Base-by-base conservation (phyloP, 2,113 vertebrate genomes). In the Sebastes schlegelii region DNA sequence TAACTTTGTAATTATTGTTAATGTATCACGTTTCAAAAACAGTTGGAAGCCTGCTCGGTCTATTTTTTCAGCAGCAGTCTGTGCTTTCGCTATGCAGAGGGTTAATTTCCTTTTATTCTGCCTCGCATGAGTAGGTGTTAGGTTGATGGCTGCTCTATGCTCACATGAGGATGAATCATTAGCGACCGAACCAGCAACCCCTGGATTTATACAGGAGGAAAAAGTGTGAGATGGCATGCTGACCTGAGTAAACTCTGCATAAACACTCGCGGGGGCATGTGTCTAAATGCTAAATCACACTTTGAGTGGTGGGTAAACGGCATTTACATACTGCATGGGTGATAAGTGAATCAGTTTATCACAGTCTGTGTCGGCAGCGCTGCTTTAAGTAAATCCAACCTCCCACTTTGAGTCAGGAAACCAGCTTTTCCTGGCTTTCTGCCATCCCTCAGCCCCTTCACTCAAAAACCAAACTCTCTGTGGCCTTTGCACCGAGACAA, bases 401-500 rank as follows among this genome's bases (percentile, higher is more conserved):
- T 48, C 65, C 40, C 54, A 51, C 64, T 57, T 34, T 67, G 42
- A 80, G 51, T 34, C 21, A 34, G 0, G 60, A 79, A 84, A 48
- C 63, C 79, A 74, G 67, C 61, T 68, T 72, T 83, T 74, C 68
- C 61, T 79, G 77, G 68, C 62, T 54, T 13, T 26, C 46, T 23
- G 74, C 82, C 72, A 63, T 64, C 4, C 74, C 45, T 12, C 23
- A 77, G 80, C 81, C 69, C 81, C 77, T 74, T 45, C 61, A 40
- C 57, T 84, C 67, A 63, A 42, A 83, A 74, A 49, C 64, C 69
- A 73, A 87, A 68, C 66, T 73, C 74, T 74, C 54, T 48, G 49
- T 40, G 34, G 75, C 67, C 63, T 85, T 77, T 76, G 61, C 89
- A 83, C 77, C 3, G 58, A 91, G 80, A 87, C 80, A 79, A 91